phyloP scores from a whole-genome alignment of 2,113 vertebrate species.

The Protomyctophum bolini region DNA sequence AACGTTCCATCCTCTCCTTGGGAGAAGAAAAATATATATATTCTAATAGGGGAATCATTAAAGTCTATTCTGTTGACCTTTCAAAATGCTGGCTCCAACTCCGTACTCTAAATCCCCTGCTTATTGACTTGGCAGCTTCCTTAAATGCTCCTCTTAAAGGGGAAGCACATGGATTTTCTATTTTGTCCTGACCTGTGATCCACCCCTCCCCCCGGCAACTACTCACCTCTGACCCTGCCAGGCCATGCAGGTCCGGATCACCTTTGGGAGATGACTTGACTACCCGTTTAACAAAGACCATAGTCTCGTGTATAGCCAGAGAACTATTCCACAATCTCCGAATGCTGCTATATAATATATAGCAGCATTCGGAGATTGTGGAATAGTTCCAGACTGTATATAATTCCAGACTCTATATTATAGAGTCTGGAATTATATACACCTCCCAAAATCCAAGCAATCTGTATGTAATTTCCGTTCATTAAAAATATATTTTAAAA shows the following conservation, averaged over 20 bases:
- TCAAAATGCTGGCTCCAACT: constrained; percentile 69
- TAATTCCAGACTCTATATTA: too few species aligned
- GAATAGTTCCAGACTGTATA: too few species aligned
- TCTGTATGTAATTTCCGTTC: too few species aligned
- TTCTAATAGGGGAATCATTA: constrained; percentile 70
- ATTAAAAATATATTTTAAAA: too few species aligned
- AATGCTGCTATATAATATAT: too few species aligned
- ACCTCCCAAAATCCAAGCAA: too few species aligned
- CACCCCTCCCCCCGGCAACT: constrained; percentile 22
- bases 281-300: constrained; percentile 50
- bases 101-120: constrained; percentile 65
- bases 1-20: constrained; percentile 51
- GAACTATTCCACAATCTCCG: too few species aligned
- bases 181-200: background rate
- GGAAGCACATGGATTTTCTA: constrained; percentile 30
- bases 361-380: too few species aligned
- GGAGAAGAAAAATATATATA: constrained; percentile 47
- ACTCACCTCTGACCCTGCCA: constrained; percentile 44
- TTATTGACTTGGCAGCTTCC: constrained; percentile 70
- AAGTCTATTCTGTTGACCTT: constrained; percentile 77
- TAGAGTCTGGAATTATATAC: too few species aligned
- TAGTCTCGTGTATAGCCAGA: too few species aligned
- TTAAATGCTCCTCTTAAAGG: constrained; percentile 63
- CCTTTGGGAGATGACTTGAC: constrained; percentile 36
- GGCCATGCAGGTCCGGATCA: constrained; percentile 1